Base-by-base conservation (phyloP, 2,888 invertebrate species). In the Rhogogaster chlorosoma region DNA sequence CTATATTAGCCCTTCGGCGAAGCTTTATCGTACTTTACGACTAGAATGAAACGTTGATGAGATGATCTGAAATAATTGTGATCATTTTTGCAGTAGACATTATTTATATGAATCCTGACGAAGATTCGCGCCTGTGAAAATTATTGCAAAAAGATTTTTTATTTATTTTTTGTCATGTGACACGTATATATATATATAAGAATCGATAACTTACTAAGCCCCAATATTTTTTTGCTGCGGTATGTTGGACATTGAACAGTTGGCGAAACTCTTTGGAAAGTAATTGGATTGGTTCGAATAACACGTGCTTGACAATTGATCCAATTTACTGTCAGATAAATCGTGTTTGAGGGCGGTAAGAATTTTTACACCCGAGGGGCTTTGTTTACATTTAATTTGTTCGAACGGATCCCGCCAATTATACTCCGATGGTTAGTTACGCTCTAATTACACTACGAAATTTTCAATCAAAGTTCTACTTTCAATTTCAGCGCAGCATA, bases 251-350 rank as follows among this genome's bases (percentile, higher is more conserved):
- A 67, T 67, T 67, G 67, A 67, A 67, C 73, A 53, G 77, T 53
- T 15, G 77, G 45, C 7, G 53, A 53, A 77, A 77, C 77, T 49
- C 77, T 77, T 77, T 29, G 45, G 53, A 53, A 53, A 53, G n/a
- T 73, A 73, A 77, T 77, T 77, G 77, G 77, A 77, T 32, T 77
- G 53, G 77, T 45, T 45, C 49, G 29, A 77, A 77, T 77, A 77
- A 77, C 77, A 77, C 29, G 77, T 53, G 77, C 77, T 45, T 53
- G 53, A 77, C 45, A 77, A 77, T 77, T 77, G 77, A 53, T 77
- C 77, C 77, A 53, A 77, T 77, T 77, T 77, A 49, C 77, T 22
- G 53, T 77, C 53, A 77, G 77, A 77, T 77, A 77, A 77, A 77
- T 77, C 77, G 29, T 53, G 18, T 77, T 77, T 32, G 29, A 77